Evolutionary conservation across 2,888 invertebrate genomes (phyloP).

Genomic region (Agrotis ipsilon): DNA sequence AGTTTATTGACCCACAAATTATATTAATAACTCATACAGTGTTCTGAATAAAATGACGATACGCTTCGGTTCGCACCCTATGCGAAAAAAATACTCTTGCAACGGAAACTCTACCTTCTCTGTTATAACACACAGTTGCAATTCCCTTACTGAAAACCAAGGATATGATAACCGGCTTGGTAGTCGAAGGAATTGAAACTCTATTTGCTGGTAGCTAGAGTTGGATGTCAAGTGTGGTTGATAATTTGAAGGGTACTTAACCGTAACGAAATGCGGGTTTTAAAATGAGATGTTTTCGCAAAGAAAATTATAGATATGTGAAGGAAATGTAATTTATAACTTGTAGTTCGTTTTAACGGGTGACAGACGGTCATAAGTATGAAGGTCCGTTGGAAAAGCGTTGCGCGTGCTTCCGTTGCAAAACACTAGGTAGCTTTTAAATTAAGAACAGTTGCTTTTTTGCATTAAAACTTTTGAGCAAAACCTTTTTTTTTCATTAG

Average conservation of each 20-base stretch:
- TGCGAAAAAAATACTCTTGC: slow-evolving; percentile 51
- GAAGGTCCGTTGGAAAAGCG: background rate
- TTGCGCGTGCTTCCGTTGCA: background rate
- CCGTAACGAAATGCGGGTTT: slow-evolving; percentile 70
- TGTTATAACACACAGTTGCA: background rate
- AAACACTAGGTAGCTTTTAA: background rate
- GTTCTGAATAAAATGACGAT: slow-evolving; percentile 77
- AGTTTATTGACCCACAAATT: slow-evolving; percentile 74
- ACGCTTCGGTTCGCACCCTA: slow-evolving; percentile 82
- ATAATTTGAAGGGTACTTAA: slow-evolving; percentile 43
- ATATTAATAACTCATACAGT: slow-evolving; percentile 77
- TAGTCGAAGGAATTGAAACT: slow-evolving; percentile 22
- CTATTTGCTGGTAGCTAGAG: slow-evolving; percentile 4
- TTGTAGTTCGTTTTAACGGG: slow-evolving; percentile 41
- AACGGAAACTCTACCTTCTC: slow-evolving; percentile 8
- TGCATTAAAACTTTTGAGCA: too few relatives aligned
- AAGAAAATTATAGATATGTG: slow-evolving; percentile 68
- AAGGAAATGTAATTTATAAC: slow-evolving; percentile 61
- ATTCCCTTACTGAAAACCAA: slow-evolving; percentile 13
- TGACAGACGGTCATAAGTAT: slow-evolving; percentile 32
- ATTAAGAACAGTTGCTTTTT: too few relatives aligned
- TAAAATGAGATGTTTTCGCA: slow-evolving; percentile 75
- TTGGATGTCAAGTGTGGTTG: rapidly evolving
- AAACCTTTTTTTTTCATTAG: too few relatives aligned
- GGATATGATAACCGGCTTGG: slow-evolving; percentile 30